Conservation (phyloP, 2,113 vertebrate species). For the Paradisaea rubra region DNA sequence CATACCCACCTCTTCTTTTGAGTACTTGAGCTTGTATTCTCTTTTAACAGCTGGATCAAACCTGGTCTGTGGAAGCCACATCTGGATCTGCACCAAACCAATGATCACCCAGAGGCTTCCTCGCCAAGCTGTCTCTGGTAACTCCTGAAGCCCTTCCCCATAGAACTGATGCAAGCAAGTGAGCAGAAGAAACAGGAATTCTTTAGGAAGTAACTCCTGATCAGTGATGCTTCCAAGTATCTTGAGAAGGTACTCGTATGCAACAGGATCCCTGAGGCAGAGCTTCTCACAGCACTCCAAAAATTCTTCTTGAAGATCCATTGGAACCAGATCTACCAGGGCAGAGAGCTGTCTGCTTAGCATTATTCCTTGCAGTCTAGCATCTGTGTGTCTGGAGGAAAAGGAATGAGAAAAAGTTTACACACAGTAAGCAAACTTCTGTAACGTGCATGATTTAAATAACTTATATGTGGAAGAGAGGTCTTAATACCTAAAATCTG, state of each 20-base stretch:
- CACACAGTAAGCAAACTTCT: background rate
- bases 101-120: constrained; percentile 92
- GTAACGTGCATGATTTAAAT: background rate
- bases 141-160: constrained; percentile 68
- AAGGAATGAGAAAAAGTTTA: background rate
- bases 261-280: constrained; percentile 65
- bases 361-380: constrained; percentile 79
- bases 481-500: constrained; percentile 83
- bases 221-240: constrained; percentile 74
- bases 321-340: constrained; percentile 81
- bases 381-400: constrained; percentile 76
- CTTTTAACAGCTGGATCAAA: constrained; percentile 94
- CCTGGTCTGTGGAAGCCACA: constrained; percentile 88
- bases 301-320: constrained; percentile 76
- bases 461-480: background rate
- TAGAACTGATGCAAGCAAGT: constrained; percentile 83
- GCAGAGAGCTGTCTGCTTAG: constrained; percentile 80
- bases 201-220: constrained; percentile 77
- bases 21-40: constrained; percentile 88
- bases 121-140: constrained; percentile 69
- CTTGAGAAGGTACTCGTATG: constrained; percentile 79
- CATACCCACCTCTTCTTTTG: constrained; percentile 85
- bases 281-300: constrained; percentile 80
- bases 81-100: constrained; percentile 88
- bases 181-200: constrained; percentile 77